Evolutionary conservation across 2,888 invertebrate species (phyloP), one percentile per base, ranked within the genome.

Genomic region (Phragmatobia fuliginosa): DNA sequence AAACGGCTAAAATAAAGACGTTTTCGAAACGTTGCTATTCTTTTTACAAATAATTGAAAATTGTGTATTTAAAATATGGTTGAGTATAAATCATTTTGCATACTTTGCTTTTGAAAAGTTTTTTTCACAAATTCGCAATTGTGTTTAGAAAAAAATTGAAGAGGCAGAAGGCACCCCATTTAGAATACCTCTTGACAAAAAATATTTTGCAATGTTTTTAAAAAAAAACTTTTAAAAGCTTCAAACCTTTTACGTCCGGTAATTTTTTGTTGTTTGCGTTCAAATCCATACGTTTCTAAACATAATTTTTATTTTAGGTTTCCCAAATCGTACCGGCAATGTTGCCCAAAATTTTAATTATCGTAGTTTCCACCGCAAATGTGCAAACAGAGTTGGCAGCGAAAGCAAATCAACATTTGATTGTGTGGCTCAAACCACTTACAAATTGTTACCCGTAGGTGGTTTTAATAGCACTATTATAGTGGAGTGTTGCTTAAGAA

Each of bases 381-480:
- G 90, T 92, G 91, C 91, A 91, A 92, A 89, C 89, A 89, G 87
- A 87, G 90, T 88, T 91, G 90, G 91, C 91, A 91, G 91, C 90
- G 87, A 84, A 86, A 86, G 88, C 92, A 92, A 94, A 93, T 94
- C 92, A 94, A 92, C 92, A 90, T 94, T 92, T 92, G 93, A 93
- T 94, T 93, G 93, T 93, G 91, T 92, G 91, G 89, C 88, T 90
- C 88, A 90, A 91, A 91, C 91, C 90, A 88, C 91, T 91, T 91
- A 92, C 92, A 93, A 93, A 93, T 94, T 93, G 92, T 90, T 90
- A 90, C 90, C 91, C 90, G 94, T 94, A 94, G 94, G 94, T 92
- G 92, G 92, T 92, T 93, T 93, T 93, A 94, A 94, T 94, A 90
- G 90, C 85, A 87, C 91, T 87, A 93, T 94, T 93, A 93, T 90